phyloP scores from a whole-genome alignment of 2,888 invertebrate genomes.

The Lampropteryx suffumata region DNA sequence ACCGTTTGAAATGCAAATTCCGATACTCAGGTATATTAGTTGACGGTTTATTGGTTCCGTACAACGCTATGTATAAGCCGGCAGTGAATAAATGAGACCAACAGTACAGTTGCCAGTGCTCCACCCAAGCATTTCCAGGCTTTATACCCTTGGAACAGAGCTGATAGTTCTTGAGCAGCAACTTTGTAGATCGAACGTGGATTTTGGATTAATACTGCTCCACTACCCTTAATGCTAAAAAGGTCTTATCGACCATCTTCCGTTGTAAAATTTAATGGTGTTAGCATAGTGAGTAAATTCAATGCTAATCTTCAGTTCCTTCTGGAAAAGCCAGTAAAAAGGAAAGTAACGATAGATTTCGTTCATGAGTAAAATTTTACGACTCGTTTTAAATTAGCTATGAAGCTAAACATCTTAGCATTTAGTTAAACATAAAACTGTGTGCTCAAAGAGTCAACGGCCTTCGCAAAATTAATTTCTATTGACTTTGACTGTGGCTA shows the following conservation, averaged over 20 bases:
- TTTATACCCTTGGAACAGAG: slow-evolving; percentile 13
- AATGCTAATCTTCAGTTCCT: slow-evolving; percentile 14
- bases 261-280: slow-evolving; percentile 23
- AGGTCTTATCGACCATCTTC: slow-evolving; percentile 20
- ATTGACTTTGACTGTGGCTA: no score
- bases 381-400: background rate
- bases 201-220: slow-evolving; percentile 27
- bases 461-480: no score
- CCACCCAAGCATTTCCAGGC: background rate
- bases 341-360: slow-evolving; percentile 7
- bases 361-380: slow-evolving; percentile 11
- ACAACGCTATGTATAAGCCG: slow-evolving; percentile 36
- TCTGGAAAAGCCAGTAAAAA: slow-evolving; percentile 5
- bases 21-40: slow-evolving; percentile 66
- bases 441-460: no score
- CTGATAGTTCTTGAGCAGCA: slow-evolving; percentile 8
- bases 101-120: slow-evolving; percentile 5
- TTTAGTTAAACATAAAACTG: no score
- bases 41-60: slow-evolving; percentile 68
- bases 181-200: slow-evolving; percentile 14
- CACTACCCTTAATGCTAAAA: slow-evolving; percentile 21
- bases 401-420: no score
- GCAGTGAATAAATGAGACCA: slow-evolving; percentile 31
- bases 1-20: slow-evolving; percentile 74
- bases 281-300: slow-evolving; percentile 8